Conservation (phyloP, 1,140 invertebrate species). For the Tetramorium alpestre region DNA sequence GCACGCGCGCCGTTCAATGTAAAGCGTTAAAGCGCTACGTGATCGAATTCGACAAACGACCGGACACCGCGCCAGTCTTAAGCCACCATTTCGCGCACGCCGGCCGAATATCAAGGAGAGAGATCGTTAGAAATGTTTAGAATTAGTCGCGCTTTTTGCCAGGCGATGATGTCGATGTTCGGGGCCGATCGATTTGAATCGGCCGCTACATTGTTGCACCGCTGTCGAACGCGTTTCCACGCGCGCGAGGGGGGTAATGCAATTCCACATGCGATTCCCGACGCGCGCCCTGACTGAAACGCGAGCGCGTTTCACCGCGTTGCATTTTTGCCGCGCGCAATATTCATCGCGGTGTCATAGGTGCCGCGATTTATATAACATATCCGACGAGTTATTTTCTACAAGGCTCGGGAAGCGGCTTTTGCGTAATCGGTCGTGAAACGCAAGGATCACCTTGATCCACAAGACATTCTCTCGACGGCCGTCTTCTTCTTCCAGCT, state of each 20-base stretch:
- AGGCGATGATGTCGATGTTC: slow-evolving; percentile 20
- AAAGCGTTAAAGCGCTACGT: slow-evolving; percentile 79
- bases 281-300: background rate
- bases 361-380: background rate
- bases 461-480: slow-evolving; percentile 52
- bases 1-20: slow-evolving; percentile 81
- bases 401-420: background rate
- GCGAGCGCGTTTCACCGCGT: background rate
- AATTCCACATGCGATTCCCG: slow-evolving; percentile 7
- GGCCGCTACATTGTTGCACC: slow-evolving; percentile 10
- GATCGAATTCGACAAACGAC: slow-evolving; percentile 79
- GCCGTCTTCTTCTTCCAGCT: slow-evolving; percentile 41
- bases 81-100: slow-evolving; percentile 77
- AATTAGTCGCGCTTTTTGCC: slow-evolving; percentile 68
- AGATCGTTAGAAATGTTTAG: slow-evolving; percentile 77
- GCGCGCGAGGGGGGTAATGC: background rate
- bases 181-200: slow-evolving; percentile 54
- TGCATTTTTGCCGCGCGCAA: background rate
- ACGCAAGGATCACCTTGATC: slow-evolving; percentile 70
- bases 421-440: slow-evolving; percentile 67
- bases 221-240: background rate
- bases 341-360: background rate
- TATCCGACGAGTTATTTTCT: slow-evolving; percentile 11
- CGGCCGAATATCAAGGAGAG: slow-evolving; percentile 74
- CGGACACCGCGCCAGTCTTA: slow-evolving; percentile 72